Base-by-base conservation (phyloP, 2,113 vertebrate genomes). In the Desmodus rotundus region DNA sequence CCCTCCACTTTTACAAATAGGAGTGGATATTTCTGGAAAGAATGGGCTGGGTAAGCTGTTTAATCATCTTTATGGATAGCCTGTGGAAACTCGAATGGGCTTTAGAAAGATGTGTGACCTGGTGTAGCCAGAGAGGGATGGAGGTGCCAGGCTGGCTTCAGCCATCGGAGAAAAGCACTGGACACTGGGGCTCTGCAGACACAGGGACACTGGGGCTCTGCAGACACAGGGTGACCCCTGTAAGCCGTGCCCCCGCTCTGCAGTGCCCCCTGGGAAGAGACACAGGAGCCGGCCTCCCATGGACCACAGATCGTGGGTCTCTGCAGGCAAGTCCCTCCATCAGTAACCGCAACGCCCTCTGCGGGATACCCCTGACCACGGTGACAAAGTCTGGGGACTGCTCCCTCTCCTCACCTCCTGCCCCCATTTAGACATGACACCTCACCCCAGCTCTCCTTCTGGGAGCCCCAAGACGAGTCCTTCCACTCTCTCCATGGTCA, bases 21-120 rank as follows among this genome's bases (percentile, higher is more conserved):
- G 33, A 95, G 7, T 61, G 87, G 41, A 63, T 97, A 96, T 96
- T 97, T 97, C 94, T 36, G 95, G 96, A 97, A 94, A 87, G 90
- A 92, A 84, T 88, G 88, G 94, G 91, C 84, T 56, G 33, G 45
- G 38, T 41, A n/a, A 52, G 81, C 28, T 61, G 67, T 73, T 45
- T 43, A 52, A 24, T 20, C 76, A 81, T 56, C 76, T 67, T 93
- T 84, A 84, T 56, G 96, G 67, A 70, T 1, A 85, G 90, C 5
- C 54, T n/a, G 14, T 31, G 43, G 54, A 78, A 72, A 95, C 70
- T 58, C 33, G 17, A 56, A 77, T 1, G 31, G 31, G 76, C 38
- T 47, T 77, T 3, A 11, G 87, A 86, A 91, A 83, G 74, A 73
- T 2, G 50, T 22, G 43, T 3, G 54, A 26, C 67, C 61, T 15